phyloP scores from a whole-genome alignment of 2,797 vertebrate species.

The Typhlichthys eigenmanni region DNA sequence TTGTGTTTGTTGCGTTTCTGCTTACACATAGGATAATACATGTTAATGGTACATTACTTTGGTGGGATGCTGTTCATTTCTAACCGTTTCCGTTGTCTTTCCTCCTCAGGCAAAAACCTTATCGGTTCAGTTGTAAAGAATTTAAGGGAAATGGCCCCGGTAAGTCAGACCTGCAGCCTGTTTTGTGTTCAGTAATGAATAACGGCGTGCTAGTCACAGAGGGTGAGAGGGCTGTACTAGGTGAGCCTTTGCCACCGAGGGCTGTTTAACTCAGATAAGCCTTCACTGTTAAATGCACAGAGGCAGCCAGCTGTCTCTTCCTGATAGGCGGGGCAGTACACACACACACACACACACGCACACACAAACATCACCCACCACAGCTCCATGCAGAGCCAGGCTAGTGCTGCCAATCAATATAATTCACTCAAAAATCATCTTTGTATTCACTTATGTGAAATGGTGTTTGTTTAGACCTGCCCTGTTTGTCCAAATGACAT shows the following conservation, averaged over 20 bases:
- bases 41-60: not conserved
- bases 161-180: constrained; percentile 56
- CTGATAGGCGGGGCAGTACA: constrained; percentile 28
- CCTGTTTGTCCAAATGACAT: not conserved
- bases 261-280: constrained; percentile 54
- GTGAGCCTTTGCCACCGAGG: constrained; percentile 45
- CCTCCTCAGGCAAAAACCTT: constrained; percentile 64
- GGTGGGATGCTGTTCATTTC: not conserved
- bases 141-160: constrained; percentile 33
- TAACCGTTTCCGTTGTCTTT: constrained; percentile 21
- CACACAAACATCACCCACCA: not conserved
- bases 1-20: too few species aligned
- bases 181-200: constrained; percentile 14
- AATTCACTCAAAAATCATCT: too few species aligned
- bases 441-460: not conserved
- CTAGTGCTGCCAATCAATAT: constrained; percentile 38
- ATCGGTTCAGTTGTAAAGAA: constrained; percentile 10
- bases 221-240: constrained; percentile 26
- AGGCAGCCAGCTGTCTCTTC: constrained; percentile 53
- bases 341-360: constrained; percentile 1
- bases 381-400: constrained; percentile 3
- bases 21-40: too few species aligned
- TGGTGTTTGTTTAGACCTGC: constrained; percentile 7
- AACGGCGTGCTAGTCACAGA: constrained; percentile 4
- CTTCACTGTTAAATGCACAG: constrained; percentile 36